Conservation (phyloP, 1,140 invertebrate species). For the Tetragonula clypearis region DNA sequence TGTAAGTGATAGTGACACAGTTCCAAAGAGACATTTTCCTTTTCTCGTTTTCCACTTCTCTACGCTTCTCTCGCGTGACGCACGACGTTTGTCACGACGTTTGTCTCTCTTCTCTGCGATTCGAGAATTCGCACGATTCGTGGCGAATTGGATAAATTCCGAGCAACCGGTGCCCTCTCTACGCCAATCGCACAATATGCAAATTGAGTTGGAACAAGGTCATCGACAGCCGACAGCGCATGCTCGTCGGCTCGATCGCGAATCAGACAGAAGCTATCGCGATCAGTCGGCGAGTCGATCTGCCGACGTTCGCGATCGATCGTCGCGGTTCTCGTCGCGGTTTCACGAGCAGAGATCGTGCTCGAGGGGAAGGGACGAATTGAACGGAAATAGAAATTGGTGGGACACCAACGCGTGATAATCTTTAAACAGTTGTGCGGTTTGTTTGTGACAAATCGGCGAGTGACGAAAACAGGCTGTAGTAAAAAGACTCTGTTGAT, state of each 20-base stretch:
- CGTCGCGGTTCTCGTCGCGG: too few relatives aligned
- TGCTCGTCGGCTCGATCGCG: conserved; percentile 19
- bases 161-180: not conserved
- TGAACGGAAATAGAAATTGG: not conserved
- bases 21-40: not conserved
- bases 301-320: not conserved
- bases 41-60: too few relatives aligned
- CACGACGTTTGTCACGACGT: not conserved
- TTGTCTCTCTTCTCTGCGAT: not conserved
- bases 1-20: not conserved
- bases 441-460: not conserved
- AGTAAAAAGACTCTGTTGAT: too few relatives aligned
- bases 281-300: conserved; percentile 8
- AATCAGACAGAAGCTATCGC: too few relatives aligned
- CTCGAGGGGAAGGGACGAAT: not conserved
- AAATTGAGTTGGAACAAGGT: conserved; percentile 12
- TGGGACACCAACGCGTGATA: too few relatives aligned
- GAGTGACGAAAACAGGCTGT: not conserved
- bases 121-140: not conserved
- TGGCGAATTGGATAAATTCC: not conserved
- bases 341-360: not conserved
- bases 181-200: not conserved
- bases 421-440: not conserved
- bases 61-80: not conserved
- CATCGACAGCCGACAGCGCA: conserved; percentile 21